A percentile compares a stretch with the other conserved stretches of the same genome.
These are phyloP conservation scores for Melanotaenia boesemani DNA, from an alignment of 2,797 vertebrate species.

Conservation along the genomic window DNA sequence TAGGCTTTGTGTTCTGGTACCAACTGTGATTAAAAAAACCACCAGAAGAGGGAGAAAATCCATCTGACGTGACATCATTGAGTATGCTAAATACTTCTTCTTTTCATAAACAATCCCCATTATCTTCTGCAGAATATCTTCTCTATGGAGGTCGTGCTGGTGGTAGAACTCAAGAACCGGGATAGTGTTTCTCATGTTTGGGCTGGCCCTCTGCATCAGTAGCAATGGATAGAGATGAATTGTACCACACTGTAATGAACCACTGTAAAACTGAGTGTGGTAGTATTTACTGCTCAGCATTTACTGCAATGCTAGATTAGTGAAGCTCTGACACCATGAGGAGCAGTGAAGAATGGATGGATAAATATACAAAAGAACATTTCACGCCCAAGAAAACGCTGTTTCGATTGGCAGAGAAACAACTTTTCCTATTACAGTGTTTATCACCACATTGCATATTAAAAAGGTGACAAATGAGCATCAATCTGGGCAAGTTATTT, in stretches of 20 bases:
- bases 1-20: conserved; percentile 34
- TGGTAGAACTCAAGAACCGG: conserved; percentile 18
- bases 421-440: conserved; percentile 14
- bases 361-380: conserved; percentile 4
- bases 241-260: background rate
- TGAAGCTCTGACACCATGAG: background rate
- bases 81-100: conserved; percentile 28
- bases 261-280: background rate
- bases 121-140: conserved; percentile 19
- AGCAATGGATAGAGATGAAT: conserved; percentile 16
- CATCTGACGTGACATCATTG: conserved; percentile 46
- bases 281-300: background rate
- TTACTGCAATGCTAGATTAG: conserved; percentile 1
- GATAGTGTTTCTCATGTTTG: conserved; percentile 21
- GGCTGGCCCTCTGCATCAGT: conserved; percentile 23
- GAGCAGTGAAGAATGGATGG: background rate
- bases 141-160: conserved; percentile 23
- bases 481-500: conserved; percentile 1
- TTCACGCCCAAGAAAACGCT: conserved; percentile 7
- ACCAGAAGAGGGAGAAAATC: conserved; percentile 30
- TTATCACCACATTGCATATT: conserved; percentile 13
- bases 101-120: conserved; percentile 36
- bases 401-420: conserved; percentile 2
- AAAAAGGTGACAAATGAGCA: no score
- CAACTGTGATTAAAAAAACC: conserved; percentile 22